Evolutionary conservation across 1,140 invertebrate genomes (phyloP).

Genomic region (Hypsibius dujardini): DNA sequence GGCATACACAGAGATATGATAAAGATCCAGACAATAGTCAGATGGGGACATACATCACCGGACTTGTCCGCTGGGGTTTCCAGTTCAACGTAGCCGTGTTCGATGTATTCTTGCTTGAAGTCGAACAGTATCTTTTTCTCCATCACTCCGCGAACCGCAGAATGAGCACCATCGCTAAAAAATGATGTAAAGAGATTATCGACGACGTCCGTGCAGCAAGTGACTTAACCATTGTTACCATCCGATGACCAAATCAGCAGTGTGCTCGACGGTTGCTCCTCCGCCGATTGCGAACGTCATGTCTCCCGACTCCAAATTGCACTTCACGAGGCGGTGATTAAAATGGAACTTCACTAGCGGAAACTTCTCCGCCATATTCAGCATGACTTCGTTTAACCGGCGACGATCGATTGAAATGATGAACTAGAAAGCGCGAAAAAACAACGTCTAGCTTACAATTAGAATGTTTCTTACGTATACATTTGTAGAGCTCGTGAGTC

Average conservation of each 20-base stretch:
- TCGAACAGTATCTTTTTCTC: constrained; percentile 58
- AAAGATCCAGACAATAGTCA: constrained; percentile 15
- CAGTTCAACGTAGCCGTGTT: constrained; percentile 85
- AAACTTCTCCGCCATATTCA: constrained; percentile 62
- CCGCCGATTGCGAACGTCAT: constrained; percentile 43
- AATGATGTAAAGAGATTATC: not conserved
- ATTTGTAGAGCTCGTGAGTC: not conserved
- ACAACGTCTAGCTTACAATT: constrained; percentile 19
- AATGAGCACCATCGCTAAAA: constrained; percentile 66
- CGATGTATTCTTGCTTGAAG: constrained; percentile 76
- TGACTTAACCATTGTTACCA: constrained; percentile 33
- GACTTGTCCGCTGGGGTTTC: constrained; percentile 52
- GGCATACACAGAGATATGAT: constrained; percentile 20
- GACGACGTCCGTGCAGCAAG: too few species aligned
- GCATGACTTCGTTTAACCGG: constrained; percentile 59
- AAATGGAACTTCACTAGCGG: constrained; percentile 60
- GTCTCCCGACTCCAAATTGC: constrained; percentile 50
- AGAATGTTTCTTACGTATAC: not conserved
- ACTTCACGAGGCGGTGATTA: constrained; percentile 59
- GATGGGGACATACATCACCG: constrained; percentile 31
- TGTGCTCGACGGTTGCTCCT: constrained; percentile 32
- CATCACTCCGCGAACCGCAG: constrained; percentile 60
- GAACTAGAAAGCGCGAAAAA: constrained; percentile 45
- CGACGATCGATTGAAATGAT: constrained; percentile 79
- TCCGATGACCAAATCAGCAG: constrained; percentile 66